Percentiles rank a stretch among this genome's conserved stretches.
Conservation (phyloP, 2,888 invertebrate species). For the Cryptus armator region DNA sequence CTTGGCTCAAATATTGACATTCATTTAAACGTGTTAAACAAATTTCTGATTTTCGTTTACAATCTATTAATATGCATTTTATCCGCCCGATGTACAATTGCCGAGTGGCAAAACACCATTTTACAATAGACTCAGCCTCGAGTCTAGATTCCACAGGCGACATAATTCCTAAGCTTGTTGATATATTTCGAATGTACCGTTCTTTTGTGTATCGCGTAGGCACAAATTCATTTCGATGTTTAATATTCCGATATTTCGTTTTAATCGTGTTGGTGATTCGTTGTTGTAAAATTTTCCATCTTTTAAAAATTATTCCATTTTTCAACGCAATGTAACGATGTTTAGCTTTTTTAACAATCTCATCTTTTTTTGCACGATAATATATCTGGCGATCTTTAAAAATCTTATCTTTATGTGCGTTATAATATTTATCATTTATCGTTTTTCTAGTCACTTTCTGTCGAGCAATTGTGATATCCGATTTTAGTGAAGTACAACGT, state of each 20-base stretch:
- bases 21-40: neutral
- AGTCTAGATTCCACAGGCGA: neutral
- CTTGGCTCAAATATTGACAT: neutral
- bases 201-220: neutral
- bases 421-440: neutral
- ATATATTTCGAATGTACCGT: neutral
- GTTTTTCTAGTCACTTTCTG: neutral
- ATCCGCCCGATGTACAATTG: neutral
- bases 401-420: neutral
- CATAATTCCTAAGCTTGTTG: neutral
- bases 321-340: neutral
- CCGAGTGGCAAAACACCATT: neutral
- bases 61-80: neutral
- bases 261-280: neutral
- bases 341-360: neutral
- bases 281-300: too few species aligned
- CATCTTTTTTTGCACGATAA: neutral
- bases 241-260: neutral
- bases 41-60: neutral
- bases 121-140: neutral
- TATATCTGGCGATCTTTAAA: neutral
- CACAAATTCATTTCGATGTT: neutral
- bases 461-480: neutral
- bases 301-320: too few species aligned
- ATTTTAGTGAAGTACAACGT: neutral